Base-by-base conservation (phyloP, 2,888 invertebrate genomes). In the Xestia rhomboidea region DNA sequence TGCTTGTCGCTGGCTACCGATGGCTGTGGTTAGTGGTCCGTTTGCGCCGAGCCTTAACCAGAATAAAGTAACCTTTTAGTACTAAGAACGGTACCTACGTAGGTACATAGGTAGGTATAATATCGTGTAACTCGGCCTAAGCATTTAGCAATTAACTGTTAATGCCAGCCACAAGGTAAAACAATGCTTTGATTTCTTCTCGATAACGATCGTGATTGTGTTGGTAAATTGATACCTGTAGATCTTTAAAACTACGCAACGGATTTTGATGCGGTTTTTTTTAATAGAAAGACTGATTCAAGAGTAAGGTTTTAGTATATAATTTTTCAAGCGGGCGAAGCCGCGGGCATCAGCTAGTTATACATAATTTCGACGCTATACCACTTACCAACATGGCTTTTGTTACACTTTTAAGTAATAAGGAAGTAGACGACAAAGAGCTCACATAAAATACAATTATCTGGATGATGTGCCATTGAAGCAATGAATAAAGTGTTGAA, bases 401-500 rank as follows among this genome's bases (percentile, higher is more conserved):
- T 68, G 41, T 70, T 18, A 66, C 64, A 68, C 54, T 78, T 64
- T 27, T 34, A 49, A 64, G 18, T 60, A 21, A 8, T 41, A 8
- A 15, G 62, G 54, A 77, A 66, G 66, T 62, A 70, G 46, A 68
- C 30, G 60, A 79, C 77, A 79, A 79, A 62, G 75, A 86, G 27
- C 49, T 73, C 73, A 57, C 57, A 63, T 62, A 54, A 77, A 73
- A 68, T 51, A 24, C 79, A 63, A 77, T 79, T 76, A 88, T 84
- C 73, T 73, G 79, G 68, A 77, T 80, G 79, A 83, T 74, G 72
- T 77, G 38, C 73, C 57, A 84, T 86, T 81, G 76, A 82, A 77
- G 75, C 78, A 88, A 84, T 84, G 78, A 86, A 79, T 84, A 79
- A 85, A 84, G 67, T 77, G 76, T 62, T 77, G 64, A 76, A 88